A percentile compares a stretch with the other conserved stretches of the same genome.
Conservation (phyloP, 2,888 invertebrate species). For the Chaetogeoica ovagalla region DNA sequence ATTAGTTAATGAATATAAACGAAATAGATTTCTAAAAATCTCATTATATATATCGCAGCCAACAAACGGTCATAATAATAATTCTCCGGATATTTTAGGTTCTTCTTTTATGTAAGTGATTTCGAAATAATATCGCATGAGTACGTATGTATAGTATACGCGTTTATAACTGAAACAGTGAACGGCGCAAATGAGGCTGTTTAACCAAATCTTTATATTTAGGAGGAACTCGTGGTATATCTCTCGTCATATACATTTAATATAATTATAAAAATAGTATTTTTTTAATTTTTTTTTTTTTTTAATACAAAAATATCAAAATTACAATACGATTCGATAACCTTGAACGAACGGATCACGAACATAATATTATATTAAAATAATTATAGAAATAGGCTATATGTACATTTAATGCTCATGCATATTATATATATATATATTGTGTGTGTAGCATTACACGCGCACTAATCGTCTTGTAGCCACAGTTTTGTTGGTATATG, state of each 20-base stretch:
- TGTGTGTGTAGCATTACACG: too few species aligned
- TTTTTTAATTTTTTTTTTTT: constrained; percentile 9
- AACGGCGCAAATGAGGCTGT: not conserved
- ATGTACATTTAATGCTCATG: constrained; percentile 33
- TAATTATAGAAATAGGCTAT: constrained; percentile 29
- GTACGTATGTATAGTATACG: too few species aligned
- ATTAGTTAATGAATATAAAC: too few species aligned
- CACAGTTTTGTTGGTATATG: constrained; percentile 66
- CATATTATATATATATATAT: too few species aligned
- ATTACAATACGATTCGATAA: constrained; percentile 1
- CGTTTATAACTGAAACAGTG: not conserved
- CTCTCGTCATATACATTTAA: constrained; percentile 26
- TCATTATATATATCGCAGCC: too few species aligned
- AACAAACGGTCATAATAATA: too few species aligned
- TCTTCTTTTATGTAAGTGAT: too few species aligned
- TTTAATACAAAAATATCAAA: not conserved
- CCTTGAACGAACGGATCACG: not conserved
- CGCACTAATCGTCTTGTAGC: constrained; percentile 58
- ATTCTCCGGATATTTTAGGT: too few species aligned
- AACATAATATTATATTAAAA: constrained; percentile 10
- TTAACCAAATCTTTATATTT: constrained; percentile 9
- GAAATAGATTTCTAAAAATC: too few species aligned
- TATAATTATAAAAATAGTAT: constrained; percentile 32
- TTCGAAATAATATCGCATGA: too few species aligned
- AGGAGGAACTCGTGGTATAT: constrained; percentile 17